A percentile compares a stretch with the other conserved stretches of the same genome.
Evolutionary conservation across 2,113 vertebrate genomes (phyloP).

Genomic region (Crypturellus undulatus): DNA sequence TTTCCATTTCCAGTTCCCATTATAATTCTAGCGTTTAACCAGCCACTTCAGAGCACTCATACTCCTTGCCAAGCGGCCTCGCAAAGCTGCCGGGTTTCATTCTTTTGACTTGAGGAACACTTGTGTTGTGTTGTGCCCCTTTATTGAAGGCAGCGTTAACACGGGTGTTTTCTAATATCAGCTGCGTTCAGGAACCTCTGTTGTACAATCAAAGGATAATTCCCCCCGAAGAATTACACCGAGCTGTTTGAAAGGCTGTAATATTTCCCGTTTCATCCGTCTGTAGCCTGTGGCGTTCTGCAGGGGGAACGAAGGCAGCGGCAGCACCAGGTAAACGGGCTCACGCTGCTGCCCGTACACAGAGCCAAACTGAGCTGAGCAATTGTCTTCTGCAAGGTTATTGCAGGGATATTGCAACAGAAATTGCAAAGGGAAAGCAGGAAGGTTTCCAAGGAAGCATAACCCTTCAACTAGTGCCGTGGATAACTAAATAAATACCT

Average conservation of each 20-base stretch:
- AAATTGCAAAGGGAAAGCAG: background rate
- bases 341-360: slow-evolving; percentile 10
- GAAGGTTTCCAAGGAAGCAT: background rate
- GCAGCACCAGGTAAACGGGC: slow-evolving; percentile 4
- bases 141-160: slow-evolving; percentile 51
- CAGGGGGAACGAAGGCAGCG: slow-evolving; percentile 20
- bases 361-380: background rate
- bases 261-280: slow-evolving; percentile 50
- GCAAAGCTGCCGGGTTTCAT: slow-evolving; percentile 13
- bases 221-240: slow-evolving; percentile 14
- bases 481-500: background rate
- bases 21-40: background rate
- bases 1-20: slow-evolving; percentile 38
- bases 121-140: background rate
- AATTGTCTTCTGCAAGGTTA: background rate
- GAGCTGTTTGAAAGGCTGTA: slow-evolving; percentile 46
- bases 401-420: slow-evolving; percentile 12
- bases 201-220: slow-evolving; percentile 38
- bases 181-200: background rate
- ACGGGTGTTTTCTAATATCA: slow-evolving; percentile 38
- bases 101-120: slow-evolving; percentile 24
- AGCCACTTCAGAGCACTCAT: slow-evolving; percentile 3
- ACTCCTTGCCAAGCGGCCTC: slow-evolving; percentile 16
- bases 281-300: slow-evolving; percentile 57
- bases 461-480: background rate